Base-by-base conservation (phyloP, 2,888 invertebrate genomes). In the Enoplolaimus lenunculus region DNA sequence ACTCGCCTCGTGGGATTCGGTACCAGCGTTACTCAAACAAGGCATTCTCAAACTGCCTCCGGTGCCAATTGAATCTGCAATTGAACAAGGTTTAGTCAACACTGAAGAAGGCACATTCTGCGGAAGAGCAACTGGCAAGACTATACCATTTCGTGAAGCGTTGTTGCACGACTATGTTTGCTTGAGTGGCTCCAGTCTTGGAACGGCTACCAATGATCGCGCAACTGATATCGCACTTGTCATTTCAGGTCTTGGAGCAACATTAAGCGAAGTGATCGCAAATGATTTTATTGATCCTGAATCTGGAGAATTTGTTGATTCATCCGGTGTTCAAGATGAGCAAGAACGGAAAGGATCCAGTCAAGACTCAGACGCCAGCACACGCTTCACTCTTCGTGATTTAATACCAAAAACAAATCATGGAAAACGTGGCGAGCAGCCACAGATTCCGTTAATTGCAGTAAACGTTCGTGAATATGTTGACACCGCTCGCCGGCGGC, bases 301-400 rank as follows among this genome's bases (percentile, higher is more conserved):
- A 71, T 86, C 86, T 73, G 91, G 91, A 80, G 88, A 89, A 86
- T 88, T 93, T 81, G 84, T 89, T 80, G 92, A 93, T 84, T 86
- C 21, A 21, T 13, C 7, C 45, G 45, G 45, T 45, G 21, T 45
- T 45, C 7, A 21, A 7, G 45, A 45, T 45, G 7, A 7, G 7
- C 7, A 21, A 7, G 45, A 45, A 7, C n/a, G n/a, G n/a, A n/a
- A n/a, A n/a, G 86, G 91, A 71, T 89, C 91, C 82, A 88, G 90
- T 74, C 90, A 91, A 65, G 88, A 90, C 79, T n/a, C n/a, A n/a
- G 89, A 91, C 82, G 88, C 90, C 74, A 90, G 91, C 65, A 88
- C 90, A 79, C 87, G 87, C 80, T 89, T 88, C 82, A 86, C 88
- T 76, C 84, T 93, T 77, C 88, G 89, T 76, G 88, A 90, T 78